phyloP scores from a whole-genome alignment of 2,888 invertebrate species.

The Xylophagus ater region DNA sequence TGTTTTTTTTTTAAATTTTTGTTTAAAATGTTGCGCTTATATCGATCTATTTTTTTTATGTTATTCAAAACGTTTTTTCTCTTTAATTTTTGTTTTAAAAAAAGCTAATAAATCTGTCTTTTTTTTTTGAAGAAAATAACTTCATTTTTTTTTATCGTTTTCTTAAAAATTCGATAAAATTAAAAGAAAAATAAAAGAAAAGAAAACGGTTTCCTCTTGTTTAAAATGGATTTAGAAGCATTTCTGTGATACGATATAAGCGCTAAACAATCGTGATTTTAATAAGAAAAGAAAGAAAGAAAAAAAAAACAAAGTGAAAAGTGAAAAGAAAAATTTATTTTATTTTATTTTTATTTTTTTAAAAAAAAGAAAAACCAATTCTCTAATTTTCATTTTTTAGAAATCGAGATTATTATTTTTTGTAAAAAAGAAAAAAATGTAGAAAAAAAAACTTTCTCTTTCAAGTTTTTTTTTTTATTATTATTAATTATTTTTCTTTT shows the following conservation, averaged over 20 bases:
- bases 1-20: no score
- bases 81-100: constrained; percentile 5
- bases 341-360: not conserved
- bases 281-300: constrained; percentile 3
- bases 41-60: constrained; percentile 21
- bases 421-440: no score
- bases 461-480: no score
- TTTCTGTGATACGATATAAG: constrained; percentile 41
- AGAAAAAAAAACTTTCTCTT: no score
- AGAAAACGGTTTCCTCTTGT: no score
- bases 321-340: not conserved
- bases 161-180: no score
- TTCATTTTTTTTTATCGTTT: constrained; percentile 3
- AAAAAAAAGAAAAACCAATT: no score
- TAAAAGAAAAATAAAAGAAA: no score
- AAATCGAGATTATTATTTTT: no score
- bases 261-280: constrained; percentile 19
- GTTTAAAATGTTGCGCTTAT: constrained; percentile 23
- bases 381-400: no score
- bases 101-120: not conserved
- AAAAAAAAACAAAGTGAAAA: not conserved
- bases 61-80: constrained; percentile 11
- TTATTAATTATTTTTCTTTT: no score
- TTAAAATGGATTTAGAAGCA: no score
- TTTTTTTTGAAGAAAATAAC: not conserved